Evolutionary conservation across 1,140 invertebrate genomes (phyloP).

Genomic region (Drosophila tani): DNA sequence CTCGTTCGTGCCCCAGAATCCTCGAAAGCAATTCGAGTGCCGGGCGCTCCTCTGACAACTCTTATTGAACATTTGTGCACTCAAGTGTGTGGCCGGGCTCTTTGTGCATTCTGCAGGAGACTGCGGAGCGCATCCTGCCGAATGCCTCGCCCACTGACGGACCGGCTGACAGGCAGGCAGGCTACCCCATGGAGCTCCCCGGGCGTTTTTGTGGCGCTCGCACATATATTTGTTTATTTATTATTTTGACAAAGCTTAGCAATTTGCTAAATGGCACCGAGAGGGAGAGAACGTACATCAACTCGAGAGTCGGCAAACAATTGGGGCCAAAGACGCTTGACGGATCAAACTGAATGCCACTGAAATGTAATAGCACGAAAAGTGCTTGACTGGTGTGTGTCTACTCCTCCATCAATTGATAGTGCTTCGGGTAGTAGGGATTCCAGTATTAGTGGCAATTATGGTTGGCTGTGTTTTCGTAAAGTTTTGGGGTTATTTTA

Average conservation of each 20-base stretch:
- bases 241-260: slow-evolving; percentile 82
- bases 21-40: slow-evolving; percentile 63
- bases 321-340: slow-evolving; percentile 39
- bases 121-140: slow-evolving; percentile 42
- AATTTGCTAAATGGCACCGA: slow-evolving; percentile 76
- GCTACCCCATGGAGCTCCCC: slow-evolving; percentile 29
- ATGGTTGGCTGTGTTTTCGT: slow-evolving; percentile 23
- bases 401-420: slow-evolving; percentile 3
- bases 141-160: too few species aligned
- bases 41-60: slow-evolving; percentile 50
- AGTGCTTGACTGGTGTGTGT: slow-evolving; percentile 22
- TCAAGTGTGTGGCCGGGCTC: slow-evolving; percentile 72
- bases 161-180: slow-evolving; percentile 31
- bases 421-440: slow-evolving; percentile 3
- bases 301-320: slow-evolving; percentile 72
- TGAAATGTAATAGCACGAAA: slow-evolving; percentile 18
- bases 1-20: slow-evolving; percentile 9
- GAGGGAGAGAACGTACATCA: slow-evolving; percentile 42
- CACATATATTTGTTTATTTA: slow-evolving; percentile 75
- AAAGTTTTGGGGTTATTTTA: slow-evolving; percentile 8
- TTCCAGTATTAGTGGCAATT: slow-evolving; percentile 26
- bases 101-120: slow-evolving; percentile 65
- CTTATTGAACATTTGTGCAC: slow-evolving; percentile 82
- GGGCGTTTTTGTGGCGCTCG: slow-evolving; percentile 28
- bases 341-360: slow-evolving; percentile 32